Evolutionary conservation across 2,113 vertebrate species (phyloP).

Genomic region (Dendropsophus ebraccatus): DNA sequence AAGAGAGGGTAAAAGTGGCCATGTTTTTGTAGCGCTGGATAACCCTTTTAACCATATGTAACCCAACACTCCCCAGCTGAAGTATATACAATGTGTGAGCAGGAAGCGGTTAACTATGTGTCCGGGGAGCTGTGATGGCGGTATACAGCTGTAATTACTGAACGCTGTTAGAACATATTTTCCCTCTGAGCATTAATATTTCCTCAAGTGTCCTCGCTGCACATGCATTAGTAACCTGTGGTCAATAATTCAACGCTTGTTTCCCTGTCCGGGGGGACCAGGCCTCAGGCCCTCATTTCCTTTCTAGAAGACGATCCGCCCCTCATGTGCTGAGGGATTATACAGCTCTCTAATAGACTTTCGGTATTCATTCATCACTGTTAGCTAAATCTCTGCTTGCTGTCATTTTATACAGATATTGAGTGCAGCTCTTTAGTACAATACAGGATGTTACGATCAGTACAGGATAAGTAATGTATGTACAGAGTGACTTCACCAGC

Average conservation of each 20-base stretch:
- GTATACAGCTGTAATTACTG: slow-evolving; percentile 34
- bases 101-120: neutral
- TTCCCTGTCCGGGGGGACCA: slow-evolving; percentile 17
- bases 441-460: too few species aligned
- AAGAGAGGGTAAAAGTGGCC: too few species aligned
- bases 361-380: neutral
- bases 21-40: too few species aligned
- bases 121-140: neutral
- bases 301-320: neutral
- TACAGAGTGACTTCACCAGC: too few species aligned
- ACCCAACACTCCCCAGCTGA: too few species aligned
- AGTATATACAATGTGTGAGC: too few species aligned
- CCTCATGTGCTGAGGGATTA: neutral
- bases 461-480: too few species aligned
- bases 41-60: too few species aligned
- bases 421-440: too few species aligned
- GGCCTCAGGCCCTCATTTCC: neutral
- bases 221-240: slow-evolving; percentile 28
- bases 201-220: slow-evolving; percentile 13
- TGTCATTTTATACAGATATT: neutral
- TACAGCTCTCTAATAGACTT: neutral
- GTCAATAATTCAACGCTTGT: slow-evolving; percentile 40
- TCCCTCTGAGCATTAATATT: slow-evolving; percentile 32
- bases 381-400: neutral
- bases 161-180: slow-evolving; percentile 11